Conservation (phyloP, 1,140 invertebrate genomes). For the Steinernema khuongi region DNA sequence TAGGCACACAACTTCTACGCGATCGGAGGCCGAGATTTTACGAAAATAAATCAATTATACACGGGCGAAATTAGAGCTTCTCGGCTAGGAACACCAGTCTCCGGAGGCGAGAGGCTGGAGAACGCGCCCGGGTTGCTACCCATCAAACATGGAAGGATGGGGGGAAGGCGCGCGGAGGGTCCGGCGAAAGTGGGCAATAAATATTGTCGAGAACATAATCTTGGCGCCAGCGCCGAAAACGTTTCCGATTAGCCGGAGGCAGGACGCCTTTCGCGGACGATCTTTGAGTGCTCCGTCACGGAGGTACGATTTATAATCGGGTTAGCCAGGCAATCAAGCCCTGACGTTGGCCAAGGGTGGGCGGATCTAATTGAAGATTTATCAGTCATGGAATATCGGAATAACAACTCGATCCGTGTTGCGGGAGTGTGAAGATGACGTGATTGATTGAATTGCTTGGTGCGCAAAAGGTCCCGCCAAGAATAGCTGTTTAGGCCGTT, state of each 20-base stretch:
- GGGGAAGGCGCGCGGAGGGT: background rate
- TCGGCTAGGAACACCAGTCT: background rate
- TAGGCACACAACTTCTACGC: too few relatives aligned
- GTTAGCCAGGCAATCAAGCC: background rate
- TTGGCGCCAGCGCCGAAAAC: background rate
- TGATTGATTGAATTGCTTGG: background rate
- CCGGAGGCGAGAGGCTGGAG: background rate
- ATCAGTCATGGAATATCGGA: background rate
- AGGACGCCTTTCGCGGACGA: too few relatives aligned
- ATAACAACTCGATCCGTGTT: background rate
- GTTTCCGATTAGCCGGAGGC: constrained; percentile 11
- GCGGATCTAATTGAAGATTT: background rate
- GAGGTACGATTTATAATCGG: too few relatives aligned
- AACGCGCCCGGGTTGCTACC: background rate
- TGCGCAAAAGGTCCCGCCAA: background rate
- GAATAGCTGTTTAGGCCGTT: background rate
- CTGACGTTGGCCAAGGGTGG: background rate
- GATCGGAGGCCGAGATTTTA: background rate
- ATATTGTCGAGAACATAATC: constrained; percentile 8
- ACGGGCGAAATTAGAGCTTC: background rate
- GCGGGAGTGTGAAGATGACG: background rate
- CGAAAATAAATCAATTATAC: background rate
- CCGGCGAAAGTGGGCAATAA: background rate
- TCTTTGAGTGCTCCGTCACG: too few relatives aligned
- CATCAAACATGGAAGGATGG: background rate